Evolutionary conservation across 2,888 invertebrate species (phyloP).

Genomic region (Hemaris fuciformis): DNA sequence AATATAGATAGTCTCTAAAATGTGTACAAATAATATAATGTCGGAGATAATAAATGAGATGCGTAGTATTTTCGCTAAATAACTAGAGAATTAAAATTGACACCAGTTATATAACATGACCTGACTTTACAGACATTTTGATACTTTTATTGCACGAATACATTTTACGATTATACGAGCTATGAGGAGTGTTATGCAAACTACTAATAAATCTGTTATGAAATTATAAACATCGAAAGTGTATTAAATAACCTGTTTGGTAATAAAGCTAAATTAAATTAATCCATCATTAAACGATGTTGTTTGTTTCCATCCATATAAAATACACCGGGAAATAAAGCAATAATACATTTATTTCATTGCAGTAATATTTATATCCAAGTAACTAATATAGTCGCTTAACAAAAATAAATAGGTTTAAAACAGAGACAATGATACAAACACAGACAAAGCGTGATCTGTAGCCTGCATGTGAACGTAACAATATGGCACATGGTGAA

Average conservation of each 20-base stretch:
- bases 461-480: conserved; percentile 9
- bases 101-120: conserved; percentile 31
- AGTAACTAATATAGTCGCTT: no score
- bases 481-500: conserved; percentile 24
- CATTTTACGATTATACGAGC: conserved; percentile 39
- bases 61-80: neutral
- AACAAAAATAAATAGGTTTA: no score
- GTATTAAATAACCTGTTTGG: neutral
- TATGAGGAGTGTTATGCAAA: conserved; percentile 43
- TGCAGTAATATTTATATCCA: no score
- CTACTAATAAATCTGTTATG: conserved; percentile 43
- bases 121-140: conserved; percentile 39
- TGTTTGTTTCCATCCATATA: neutral
- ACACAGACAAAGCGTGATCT: neutral
- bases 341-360: no score
- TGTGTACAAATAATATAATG: neutral
- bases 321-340: no score
- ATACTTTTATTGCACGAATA: conserved; percentile 45
- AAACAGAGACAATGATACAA: neutral
- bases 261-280: neutral
- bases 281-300: neutral
- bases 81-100: conserved; percentile 22
- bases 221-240: conserved; percentile 21
- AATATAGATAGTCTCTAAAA: no score
- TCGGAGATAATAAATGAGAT: neutral